Evolutionary conservation across 2,113 vertebrate genomes (phyloP).

Genomic region (Bufo bufo): DNA sequence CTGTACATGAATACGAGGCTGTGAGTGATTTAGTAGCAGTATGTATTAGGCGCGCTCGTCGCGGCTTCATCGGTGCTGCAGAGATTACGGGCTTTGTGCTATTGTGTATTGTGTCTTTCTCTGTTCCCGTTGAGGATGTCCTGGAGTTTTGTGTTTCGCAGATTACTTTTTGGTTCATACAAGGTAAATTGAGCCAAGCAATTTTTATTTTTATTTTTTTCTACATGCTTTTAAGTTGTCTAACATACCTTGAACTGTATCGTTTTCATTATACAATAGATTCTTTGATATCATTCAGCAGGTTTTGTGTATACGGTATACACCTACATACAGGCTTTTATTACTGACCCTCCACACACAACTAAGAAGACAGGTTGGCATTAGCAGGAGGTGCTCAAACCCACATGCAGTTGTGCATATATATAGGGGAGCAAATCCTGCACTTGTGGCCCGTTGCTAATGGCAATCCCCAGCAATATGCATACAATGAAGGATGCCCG

Average conservation of each 20-base stretch:
- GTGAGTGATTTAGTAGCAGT: neutral
- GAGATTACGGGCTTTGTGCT: neutral
- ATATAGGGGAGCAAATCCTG: too few species aligned
- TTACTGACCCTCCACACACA: neutral
- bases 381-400: too few species aligned
- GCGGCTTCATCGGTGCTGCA: neutral
- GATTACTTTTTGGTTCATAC: conserved; percentile 13
- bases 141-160: neutral
- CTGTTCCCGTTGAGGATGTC: neutral
- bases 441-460: too few species aligned
- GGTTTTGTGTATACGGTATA: neutral
- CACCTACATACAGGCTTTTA: neutral
- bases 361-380: too few species aligned
- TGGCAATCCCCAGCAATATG: too few species aligned
- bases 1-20: neutral
- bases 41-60: neutral
- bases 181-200: neutral
- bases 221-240: neutral
- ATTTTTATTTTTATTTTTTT: neutral
- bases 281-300: neutral
- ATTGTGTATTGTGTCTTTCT: neutral
- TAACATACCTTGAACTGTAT: neutral
- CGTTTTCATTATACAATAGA: neutral
- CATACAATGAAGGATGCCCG: too few species aligned
- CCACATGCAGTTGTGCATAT: too few species aligned